Conservation (phyloP, 2,113 vertebrate genomes). For the Colistium nudipinnis region DNA sequence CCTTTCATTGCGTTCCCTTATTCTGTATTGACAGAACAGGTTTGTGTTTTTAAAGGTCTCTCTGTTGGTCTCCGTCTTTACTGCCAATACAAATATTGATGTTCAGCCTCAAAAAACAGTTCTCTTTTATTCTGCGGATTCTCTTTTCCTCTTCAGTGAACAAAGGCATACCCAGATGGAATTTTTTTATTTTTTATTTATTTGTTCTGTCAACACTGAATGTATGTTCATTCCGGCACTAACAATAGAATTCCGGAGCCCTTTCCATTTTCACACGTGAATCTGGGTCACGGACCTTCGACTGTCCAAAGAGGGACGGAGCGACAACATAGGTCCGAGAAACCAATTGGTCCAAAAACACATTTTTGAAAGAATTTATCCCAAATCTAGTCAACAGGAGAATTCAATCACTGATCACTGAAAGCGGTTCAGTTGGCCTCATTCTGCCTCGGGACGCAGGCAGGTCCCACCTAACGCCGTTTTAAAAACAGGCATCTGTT, state of each 20-base stretch:
- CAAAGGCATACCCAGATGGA: not conserved
- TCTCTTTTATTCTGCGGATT: constrained; percentile 23
- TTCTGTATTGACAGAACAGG: constrained; percentile 31
- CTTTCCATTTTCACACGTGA: no score
- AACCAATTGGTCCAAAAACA: no score
- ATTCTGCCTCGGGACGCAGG: constrained; percentile 6
- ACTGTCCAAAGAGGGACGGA: no score
- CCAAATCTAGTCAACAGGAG: no score
- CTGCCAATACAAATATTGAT: constrained; percentile 62
- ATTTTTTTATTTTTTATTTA: constrained; percentile 10
- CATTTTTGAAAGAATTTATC: no score
- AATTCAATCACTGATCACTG: no score
- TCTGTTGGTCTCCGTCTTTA: constrained; percentile 29
- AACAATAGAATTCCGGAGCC: no score
- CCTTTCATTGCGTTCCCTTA: not conserved
- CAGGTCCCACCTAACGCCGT: constrained; percentile 12
- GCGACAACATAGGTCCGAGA: no score
- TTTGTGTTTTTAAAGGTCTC: constrained; percentile 38
- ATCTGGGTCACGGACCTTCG: no score
- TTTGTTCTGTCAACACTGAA: no score
- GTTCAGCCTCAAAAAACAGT: constrained; percentile 42
- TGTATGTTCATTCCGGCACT: not conserved
- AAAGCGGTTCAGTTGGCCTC: not conserved
- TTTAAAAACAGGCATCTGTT: constrained; percentile 44
- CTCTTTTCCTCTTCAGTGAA: constrained; percentile 21